Conservation (phyloP, 2,888 invertebrate species). For the Andrena marginata region DNA sequence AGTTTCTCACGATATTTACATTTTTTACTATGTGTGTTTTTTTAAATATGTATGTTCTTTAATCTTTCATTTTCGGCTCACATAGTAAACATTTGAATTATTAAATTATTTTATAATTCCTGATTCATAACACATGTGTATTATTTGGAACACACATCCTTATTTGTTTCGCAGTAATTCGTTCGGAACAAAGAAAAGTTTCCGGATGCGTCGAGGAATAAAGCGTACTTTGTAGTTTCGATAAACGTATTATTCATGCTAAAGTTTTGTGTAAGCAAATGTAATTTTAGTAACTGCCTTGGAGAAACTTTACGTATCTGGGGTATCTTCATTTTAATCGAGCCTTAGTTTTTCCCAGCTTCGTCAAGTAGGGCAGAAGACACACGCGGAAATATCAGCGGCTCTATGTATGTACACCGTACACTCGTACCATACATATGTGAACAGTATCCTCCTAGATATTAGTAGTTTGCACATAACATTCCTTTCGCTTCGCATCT, state of each 20-base stretch:
- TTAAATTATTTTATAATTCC: too few species aligned
- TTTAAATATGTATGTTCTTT: too few species aligned
- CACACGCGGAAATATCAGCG: not conserved
- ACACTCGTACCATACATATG: not conserved
- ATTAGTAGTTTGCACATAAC: not conserved
- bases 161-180: not conserved
- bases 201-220: conserved; percentile 3
- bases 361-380: not conserved
- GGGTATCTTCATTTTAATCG: conserved; percentile 14
- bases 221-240: not conserved
- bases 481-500: conserved; percentile 9
- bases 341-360: not conserved
- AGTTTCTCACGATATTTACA: too few species aligned
- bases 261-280: not conserved
- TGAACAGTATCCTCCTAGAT: conserved; percentile 7
- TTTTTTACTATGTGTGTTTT: too few species aligned
- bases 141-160: too few species aligned
- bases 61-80: too few species aligned
- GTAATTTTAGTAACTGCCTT: not conserved
- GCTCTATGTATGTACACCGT: not conserved
- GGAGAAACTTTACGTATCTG: conserved; percentile 1
- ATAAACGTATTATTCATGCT: conserved; percentile 20
- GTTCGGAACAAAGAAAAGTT: conserved; percentile 13
- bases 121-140: too few species aligned
- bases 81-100: too few species aligned